Conservation (phyloP, 2,113 vertebrate genomes). For the Motacilla tschutschensis region DNA sequence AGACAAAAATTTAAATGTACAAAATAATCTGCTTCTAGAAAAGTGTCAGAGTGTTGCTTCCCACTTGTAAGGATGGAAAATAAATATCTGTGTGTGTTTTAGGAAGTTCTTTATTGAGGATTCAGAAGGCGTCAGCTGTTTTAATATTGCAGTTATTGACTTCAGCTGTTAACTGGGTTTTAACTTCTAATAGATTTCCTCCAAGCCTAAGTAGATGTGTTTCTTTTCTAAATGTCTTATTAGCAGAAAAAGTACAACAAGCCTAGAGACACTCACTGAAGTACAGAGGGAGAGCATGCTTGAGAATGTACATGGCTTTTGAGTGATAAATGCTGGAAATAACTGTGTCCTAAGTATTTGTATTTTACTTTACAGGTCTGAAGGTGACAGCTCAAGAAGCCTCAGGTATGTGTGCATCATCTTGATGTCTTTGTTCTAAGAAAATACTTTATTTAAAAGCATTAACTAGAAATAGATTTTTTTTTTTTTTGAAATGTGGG, state of each 20-base stretch:
- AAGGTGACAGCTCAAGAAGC: constrained; percentile 73
- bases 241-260: not conserved
- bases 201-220: not conserved
- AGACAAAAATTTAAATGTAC: not conserved
- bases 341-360: not conserved
- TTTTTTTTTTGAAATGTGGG: accelerated
- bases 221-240: not conserved
- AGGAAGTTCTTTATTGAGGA: not conserved
- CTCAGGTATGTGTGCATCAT: constrained; percentile 72
- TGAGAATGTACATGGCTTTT: not conserved
- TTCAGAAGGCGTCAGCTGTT: not conserved
- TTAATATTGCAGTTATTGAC: not conserved
- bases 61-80: not conserved
- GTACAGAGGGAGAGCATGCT: not conserved
- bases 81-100: not conserved
- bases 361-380: constrained; percentile 72
- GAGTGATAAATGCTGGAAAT: not conserved
- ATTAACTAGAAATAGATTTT: not conserved
- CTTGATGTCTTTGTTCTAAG: not conserved
- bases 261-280: not conserved
- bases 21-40: not conserved
- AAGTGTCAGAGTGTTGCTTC: not conserved
- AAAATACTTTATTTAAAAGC: not conserved
- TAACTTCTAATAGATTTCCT: constrained; percentile 1
- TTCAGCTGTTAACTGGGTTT: not conserved